Conservation (phyloP, 1,140 invertebrate genomes). For the Eufriesea mexicana region DNA sequence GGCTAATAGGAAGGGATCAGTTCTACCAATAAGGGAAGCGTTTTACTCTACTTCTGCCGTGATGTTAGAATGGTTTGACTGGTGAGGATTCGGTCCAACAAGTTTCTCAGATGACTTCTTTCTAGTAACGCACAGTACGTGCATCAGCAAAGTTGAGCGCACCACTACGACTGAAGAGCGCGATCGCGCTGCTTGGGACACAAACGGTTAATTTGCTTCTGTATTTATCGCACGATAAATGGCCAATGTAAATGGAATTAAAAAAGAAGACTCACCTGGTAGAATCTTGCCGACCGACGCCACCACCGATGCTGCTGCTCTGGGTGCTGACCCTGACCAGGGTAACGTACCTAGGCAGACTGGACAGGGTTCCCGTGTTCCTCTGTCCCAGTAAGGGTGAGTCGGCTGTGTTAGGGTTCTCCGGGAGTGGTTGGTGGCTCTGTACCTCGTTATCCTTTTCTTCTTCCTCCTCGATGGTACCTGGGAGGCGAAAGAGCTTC, state of each 20-base stretch:
- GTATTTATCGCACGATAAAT: neutral
- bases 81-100: too few species aligned
- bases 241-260: neutral
- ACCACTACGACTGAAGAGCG: too few species aligned
- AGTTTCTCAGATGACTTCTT: too few species aligned
- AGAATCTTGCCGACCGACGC: conserved; percentile 74
- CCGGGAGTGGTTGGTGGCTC: conserved; percentile 24
- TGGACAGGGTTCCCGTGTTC: conserved; percentile 35
- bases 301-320: conserved; percentile 77
- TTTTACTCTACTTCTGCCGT: too few species aligned
- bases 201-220: too few species aligned
- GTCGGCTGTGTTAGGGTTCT: conserved; percentile 65
- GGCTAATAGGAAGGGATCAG: too few species aligned
- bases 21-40: too few species aligned
- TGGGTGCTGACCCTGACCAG: conserved; percentile 76
- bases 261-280: conserved; percentile 62
- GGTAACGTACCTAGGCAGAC: conserved; percentile 71
- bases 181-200: too few species aligned
- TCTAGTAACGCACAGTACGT: too few species aligned
- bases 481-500: conserved; percentile 78
- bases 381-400: conserved; percentile 71
- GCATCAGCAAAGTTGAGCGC: too few species aligned
- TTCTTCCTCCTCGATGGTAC: conserved; percentile 79
- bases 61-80: too few species aligned
- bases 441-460: conserved; percentile 47